phyloP scores from a whole-genome alignment of 2,113 vertebrate genomes.

The Protomyctophum bolini region DNA sequence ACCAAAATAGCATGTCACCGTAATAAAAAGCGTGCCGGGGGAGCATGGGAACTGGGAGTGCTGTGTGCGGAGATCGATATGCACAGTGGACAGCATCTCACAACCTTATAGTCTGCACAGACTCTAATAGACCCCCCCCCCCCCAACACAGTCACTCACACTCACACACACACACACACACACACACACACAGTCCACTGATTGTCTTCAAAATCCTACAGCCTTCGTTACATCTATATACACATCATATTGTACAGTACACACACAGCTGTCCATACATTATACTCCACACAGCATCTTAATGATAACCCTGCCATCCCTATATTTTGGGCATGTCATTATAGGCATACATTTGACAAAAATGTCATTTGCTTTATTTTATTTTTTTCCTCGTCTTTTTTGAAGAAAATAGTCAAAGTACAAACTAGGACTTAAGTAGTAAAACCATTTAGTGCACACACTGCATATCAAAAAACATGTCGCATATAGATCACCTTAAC shows the following conservation, averaged over 20 bases:
- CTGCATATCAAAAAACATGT: constrained; percentile 14
- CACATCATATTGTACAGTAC: too few species aligned
- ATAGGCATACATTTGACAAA: too few species aligned
- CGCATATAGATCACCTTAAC: constrained; percentile 20
- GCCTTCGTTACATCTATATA: too few species aligned
- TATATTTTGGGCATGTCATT: too few species aligned
- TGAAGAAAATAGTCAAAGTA: too few species aligned
- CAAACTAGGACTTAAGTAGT: too few species aligned
- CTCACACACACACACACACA: constrained; percentile 28
- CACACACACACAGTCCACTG: constrained; percentile 1
- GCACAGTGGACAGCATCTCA: constrained; percentile 51
- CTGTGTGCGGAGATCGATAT: constrained; percentile 67
- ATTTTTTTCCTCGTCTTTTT: too few species aligned
- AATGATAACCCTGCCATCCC: too few species aligned
- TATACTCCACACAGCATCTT: constrained; percentile 30
- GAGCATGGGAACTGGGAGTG: constrained; percentile 69
- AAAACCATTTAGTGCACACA: constrained; percentile 46
- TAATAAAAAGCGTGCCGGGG: constrained; percentile 63
- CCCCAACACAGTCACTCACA: not conserved
- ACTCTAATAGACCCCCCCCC: constrained; percentile 3
- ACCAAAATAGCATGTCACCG: constrained; percentile 80
- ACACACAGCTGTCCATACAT: too few species aligned
- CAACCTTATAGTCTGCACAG: too few species aligned
- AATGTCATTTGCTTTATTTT: too few species aligned
- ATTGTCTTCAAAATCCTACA: too few species aligned